Evolutionary conservation across 2,797 vertebrate genomes (phyloP).

Genomic region (Percopsis omiscomaycus): DNA sequence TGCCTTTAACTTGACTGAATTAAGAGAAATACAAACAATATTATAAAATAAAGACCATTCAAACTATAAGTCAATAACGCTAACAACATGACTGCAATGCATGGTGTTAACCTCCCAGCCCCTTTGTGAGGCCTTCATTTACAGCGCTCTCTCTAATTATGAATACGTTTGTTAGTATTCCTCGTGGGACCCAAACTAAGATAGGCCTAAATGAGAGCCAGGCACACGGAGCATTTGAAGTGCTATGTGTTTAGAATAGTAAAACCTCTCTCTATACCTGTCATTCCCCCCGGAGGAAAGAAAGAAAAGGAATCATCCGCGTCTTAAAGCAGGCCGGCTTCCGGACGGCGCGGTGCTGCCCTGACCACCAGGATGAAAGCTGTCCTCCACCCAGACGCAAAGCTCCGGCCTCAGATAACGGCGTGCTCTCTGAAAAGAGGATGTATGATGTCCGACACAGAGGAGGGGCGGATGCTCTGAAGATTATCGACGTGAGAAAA

Average conservation of each 20-base stretch:
- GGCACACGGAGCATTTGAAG: conserved; percentile 29
- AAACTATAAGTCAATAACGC: too few species aligned
- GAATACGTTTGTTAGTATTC: too few species aligned
- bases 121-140: too few species aligned
- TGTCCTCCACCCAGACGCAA: conserved; percentile 39
- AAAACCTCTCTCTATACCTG: background rate
- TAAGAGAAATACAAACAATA: too few species aligned
- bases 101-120: too few species aligned
- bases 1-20: too few species aligned
- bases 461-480: conserved; percentile 3
- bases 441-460: conserved; percentile 32
- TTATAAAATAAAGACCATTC: too few species aligned
- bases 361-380: conserved; percentile 37
- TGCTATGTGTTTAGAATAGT: conserved; percentile 2
- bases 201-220: conserved; percentile 46
- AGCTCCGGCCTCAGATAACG: conserved; percentile 48
- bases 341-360: background rate
- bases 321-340: background rate
- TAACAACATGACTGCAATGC: too few species aligned
- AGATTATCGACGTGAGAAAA: conserved; percentile 22
- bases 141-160: too few species aligned
- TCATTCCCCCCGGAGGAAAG: background rate
- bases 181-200: background rate
- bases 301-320: background rate
- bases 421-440: conserved; percentile 36